Evolutionary conservation across 1,140 invertebrate species (phyloP).

Genomic region (Drosophila ercepeae): DNA sequence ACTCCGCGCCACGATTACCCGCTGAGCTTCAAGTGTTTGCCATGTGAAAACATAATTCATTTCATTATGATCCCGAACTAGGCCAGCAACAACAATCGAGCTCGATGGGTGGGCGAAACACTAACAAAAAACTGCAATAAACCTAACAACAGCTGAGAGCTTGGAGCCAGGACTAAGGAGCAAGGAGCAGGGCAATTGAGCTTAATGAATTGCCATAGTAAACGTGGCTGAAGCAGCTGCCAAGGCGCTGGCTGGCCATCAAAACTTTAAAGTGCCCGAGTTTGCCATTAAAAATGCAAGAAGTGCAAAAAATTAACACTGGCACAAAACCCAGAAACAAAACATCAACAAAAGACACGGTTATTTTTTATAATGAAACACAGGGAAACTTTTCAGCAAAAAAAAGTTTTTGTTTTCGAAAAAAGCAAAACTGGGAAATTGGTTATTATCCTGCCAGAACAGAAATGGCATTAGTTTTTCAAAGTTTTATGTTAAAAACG

Average conservation of each 20-base stretch:
- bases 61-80: constrained; percentile 65
- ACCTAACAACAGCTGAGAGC: constrained; percentile 25
- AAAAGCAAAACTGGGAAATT: constrained; percentile 1
- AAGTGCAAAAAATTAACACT: constrained; percentile 33
- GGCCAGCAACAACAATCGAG: constrained; percentile 52
- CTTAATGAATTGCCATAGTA: constrained; percentile 74
- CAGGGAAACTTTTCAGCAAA: constrained; percentile 22
- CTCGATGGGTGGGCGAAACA: constrained; percentile 37
- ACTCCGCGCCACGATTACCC: constrained; percentile 44
- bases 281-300: constrained; percentile 42
- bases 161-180: not conserved
- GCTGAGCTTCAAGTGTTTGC: constrained; percentile 62
- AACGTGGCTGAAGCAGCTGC: constrained; percentile 55
- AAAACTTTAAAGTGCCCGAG: constrained; percentile 72
- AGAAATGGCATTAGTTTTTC: not conserved
- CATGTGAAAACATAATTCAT: constrained; percentile 71
- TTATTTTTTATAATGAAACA: constrained; percentile 27
- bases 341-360: constrained; percentile 31
- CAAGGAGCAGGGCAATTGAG: constrained; percentile 51
- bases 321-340: constrained; percentile 23
- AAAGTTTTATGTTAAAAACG: too few relatives aligned
- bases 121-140: constrained; percentile 35
- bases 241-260: constrained; percentile 51
- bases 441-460: not conserved
- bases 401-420: constrained; percentile 8